Evolutionary conservation across 2,888 invertebrate species (phyloP).

Genomic region (Patella depressa): DNA sequence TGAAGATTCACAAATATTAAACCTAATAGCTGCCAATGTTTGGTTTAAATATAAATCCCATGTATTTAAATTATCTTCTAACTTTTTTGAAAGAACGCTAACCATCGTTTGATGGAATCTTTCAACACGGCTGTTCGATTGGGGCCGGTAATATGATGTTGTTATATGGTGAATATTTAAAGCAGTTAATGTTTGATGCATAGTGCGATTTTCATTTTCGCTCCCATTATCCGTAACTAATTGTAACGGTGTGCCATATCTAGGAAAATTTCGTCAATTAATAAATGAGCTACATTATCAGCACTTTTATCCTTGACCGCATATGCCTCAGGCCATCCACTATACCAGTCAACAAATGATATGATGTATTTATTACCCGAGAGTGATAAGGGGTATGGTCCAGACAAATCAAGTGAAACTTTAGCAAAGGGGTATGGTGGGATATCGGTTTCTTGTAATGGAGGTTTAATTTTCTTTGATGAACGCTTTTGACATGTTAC

Average conservation of each 20-base stretch:
- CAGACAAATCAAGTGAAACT: constrained; percentile 16
- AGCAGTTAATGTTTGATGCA: constrained; percentile 11
- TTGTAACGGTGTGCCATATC: constrained; percentile 24
- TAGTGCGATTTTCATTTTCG: constrained; percentile 10
- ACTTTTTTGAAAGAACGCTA: constrained; percentile 21
- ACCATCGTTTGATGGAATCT: constrained; percentile 31
- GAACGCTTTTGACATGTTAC: no score
- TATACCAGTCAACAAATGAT: not conserved
- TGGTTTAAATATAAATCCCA: constrained; percentile 14
- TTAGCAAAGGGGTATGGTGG: constrained; percentile 22
- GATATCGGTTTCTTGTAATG: not conserved
- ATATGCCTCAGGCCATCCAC: constrained; percentile 27
- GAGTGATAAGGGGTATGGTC: constrained; percentile 15
- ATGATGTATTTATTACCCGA: constrained; percentile 18
- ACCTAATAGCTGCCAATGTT: constrained; percentile 22
- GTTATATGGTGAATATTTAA: constrained; percentile 27
- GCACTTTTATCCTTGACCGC: not conserved
- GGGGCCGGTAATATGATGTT: constrained; percentile 31
- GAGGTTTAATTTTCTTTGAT: no score
- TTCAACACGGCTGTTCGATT: constrained; percentile 29
- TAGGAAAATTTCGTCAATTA: constrained; percentile 32
- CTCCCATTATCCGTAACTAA: constrained; percentile 18
- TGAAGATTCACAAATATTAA: not conserved
- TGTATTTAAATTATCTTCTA: no score
- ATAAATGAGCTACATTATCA: constrained; percentile 24